Base-by-base conservation (phyloP, 1,140 invertebrate genomes). In the Araneus ventricosus region DNA sequence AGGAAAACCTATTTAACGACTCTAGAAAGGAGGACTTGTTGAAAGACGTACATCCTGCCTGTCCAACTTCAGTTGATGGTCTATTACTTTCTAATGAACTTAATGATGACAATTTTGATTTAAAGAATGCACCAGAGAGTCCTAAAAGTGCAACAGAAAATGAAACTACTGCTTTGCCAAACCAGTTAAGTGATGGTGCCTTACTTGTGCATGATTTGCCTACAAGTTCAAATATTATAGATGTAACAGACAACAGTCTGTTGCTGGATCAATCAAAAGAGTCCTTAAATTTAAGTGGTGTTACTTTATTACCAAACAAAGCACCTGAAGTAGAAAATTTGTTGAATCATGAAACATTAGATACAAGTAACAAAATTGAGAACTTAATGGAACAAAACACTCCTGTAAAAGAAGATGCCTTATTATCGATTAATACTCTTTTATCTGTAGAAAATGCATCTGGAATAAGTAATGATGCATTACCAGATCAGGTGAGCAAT, bases 401-500 rank as follows among this genome's bases (percentile, higher is more conserved):
- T 61, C 24, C 20, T 24, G 22, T 61, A 20, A 61, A 61, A 61
- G 59, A 61, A 61, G 59, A 61, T 61, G 24, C 59, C 24, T 61
- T 20, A 61, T 0, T 20, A 27, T 34, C 10, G 34, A 41, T 20
- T 52, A 6, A n/a, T 24, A 52, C 24, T n/a, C 22, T 10, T 45
- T 24, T 39, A 75, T 34, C 30, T 75, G 17, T 17, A 37, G 30
- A 14, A 34, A 75, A 34, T 67, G n/a, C n/a, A 30, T 34, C 67
- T 75, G 67, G 30, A 75, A 20, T 75, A 22, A 75, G 27, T 27
- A 67, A 67, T 67, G 63, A 67, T 67, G 27, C 63, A 30, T 27
- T 67, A 30, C n/a, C 67, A 34, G 67, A 75, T 10, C 67, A 75
- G n/a, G 80, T 27, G n/a, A 84, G 45, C 45, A 52, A 84, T 84